Conservation (phyloP, 2,113 vertebrate species). For the Puma concolor region DNA sequence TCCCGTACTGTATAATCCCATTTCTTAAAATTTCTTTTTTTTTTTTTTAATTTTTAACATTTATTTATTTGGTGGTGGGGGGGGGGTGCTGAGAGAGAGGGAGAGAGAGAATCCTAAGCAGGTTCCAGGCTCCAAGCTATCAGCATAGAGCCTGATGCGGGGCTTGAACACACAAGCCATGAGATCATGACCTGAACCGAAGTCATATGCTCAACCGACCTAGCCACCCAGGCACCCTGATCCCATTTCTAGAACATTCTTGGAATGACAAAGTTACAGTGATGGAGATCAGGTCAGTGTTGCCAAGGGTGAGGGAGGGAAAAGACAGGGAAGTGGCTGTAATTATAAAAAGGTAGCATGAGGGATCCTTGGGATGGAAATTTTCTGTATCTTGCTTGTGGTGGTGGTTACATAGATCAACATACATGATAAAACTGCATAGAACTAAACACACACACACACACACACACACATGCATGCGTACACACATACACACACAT, state of each 20-base stretch:
- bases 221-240: too few species aligned
- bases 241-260: background rate
- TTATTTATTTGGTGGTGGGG: too few species aligned
- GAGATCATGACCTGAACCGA: too few species aligned
- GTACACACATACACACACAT: background rate
- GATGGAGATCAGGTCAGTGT: background rate
- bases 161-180: too few species aligned
- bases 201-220: too few species aligned
- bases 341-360: background rate
- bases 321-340: background rate
- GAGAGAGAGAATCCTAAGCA: too few species aligned
- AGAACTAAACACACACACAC: background rate
- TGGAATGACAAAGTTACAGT: background rate
- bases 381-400: background rate
- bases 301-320: background rate
- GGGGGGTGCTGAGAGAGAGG: too few species aligned
- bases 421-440: background rate
- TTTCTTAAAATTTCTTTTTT: background rate
- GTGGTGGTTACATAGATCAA: background rate
- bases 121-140: too few species aligned
- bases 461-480: background rate
- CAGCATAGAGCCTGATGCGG: too few species aligned
- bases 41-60: too few species aligned
- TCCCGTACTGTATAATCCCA: too few species aligned
- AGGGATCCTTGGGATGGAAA: background rate